Evolutionary conservation across 2,888 invertebrate species (phyloP).

Genomic region (Amiota mariae): DNA sequence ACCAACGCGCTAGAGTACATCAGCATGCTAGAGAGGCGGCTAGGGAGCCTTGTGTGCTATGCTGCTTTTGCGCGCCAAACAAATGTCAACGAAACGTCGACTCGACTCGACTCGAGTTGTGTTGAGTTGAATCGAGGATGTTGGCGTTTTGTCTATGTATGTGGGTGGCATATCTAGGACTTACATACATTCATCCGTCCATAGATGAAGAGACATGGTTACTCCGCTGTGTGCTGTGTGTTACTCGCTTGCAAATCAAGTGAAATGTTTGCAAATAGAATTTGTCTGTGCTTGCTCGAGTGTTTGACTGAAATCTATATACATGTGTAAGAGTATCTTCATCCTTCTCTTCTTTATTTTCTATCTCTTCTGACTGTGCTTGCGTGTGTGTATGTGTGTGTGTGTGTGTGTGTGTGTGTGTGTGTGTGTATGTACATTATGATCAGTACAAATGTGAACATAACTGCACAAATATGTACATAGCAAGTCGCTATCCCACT

Average conservation of each 20-base stretch:
- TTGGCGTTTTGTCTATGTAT: slow-evolving; percentile 8
- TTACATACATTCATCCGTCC: slow-evolving; percentile 38
- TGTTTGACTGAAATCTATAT: slow-evolving; percentile 60
- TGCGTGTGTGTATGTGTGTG: neutral
- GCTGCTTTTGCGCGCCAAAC: slow-evolving; percentile 17
- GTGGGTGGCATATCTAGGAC: slow-evolving; percentile 29
- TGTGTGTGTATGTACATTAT: slow-evolving; percentile 54
- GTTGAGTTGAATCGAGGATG: slow-evolving; percentile 2
- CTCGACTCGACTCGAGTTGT: slow-evolving; percentile 22
- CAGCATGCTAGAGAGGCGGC: slow-evolving; percentile 5
- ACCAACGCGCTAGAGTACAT: slow-evolving; percentile 19
- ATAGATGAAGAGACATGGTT: slow-evolving; percentile 17
- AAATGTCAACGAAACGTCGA: slow-evolving; percentile 27
- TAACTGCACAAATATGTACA: slow-evolving; percentile 72
- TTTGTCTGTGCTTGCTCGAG: slow-evolving; percentile 72
- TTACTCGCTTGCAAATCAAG: slow-evolving; percentile 71
- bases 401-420: neutral
- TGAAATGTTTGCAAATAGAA: slow-evolving; percentile 73
- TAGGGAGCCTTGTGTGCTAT: neutral
- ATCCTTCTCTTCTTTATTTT: slow-evolving; percentile 25
- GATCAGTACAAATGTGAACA: slow-evolving; percentile 72
- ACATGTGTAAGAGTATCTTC: slow-evolving; percentile 47
- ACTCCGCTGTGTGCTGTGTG: slow-evolving; percentile 42
- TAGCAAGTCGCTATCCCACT: slow-evolving; percentile 58
- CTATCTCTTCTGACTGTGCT: slow-evolving; percentile 9